Conservation (phyloP, 2,888 invertebrate genomes). For the Yponomeuta sedellus region DNA sequence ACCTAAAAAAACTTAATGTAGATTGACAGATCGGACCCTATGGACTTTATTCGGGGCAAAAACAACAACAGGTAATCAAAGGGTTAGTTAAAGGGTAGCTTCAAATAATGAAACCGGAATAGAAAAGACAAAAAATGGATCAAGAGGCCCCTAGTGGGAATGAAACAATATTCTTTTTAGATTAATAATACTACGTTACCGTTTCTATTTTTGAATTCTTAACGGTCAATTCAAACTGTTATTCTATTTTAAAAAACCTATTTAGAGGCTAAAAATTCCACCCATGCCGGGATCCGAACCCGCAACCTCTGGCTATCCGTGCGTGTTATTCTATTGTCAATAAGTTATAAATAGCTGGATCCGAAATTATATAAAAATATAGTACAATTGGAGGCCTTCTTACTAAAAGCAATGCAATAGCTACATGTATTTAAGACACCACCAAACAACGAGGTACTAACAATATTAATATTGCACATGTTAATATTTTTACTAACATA, state of each 20-base stretch:
- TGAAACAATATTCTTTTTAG: conserved; percentile 37
- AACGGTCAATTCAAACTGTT: conserved; percentile 38
- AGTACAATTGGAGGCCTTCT: too few species aligned
- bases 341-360: too few species aligned
- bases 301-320: too few species aligned
- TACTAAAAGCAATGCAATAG: too few species aligned
- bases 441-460: too few species aligned
- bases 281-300: too few species aligned
- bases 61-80: conserved; percentile 64
- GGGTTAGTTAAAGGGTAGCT: conserved; percentile 43
- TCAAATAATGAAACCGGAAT: conserved; percentile 22
- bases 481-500: too few species aligned
- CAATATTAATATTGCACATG: too few species aligned
- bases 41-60: conserved; percentile 32
- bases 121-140: conserved; percentile 43
- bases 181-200: conserved; percentile 43
- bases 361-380: too few species aligned
- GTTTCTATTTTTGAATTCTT: conserved; percentile 29
- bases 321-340: too few species aligned
- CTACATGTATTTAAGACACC: too few species aligned
- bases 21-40: conserved; percentile 59
- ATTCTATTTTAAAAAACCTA: neutral
- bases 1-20: conserved; percentile 37
- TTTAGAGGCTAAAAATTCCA: too few species aligned
- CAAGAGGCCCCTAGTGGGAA: conserved; percentile 49